Percentiles rank a stretch among this genome's conserved stretches.
These are phyloP conservation scores for Burhinus oedicnemus DNA, from an alignment of 2,113 vertebrate species.

Conservation along the genomic window DNA sequence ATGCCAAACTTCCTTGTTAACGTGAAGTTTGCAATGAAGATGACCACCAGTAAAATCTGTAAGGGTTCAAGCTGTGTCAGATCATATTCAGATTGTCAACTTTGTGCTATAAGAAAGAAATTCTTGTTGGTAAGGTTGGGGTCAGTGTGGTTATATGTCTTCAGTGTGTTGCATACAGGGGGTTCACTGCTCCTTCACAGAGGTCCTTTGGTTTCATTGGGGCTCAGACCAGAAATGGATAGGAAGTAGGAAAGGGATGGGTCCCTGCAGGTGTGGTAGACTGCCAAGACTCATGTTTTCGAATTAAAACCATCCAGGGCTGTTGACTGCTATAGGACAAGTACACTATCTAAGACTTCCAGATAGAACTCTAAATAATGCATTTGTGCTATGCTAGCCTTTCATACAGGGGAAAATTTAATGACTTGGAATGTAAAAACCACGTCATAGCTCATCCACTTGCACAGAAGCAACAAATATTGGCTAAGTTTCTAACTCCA, in stretches of 20 bases:
- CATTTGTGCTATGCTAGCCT: neutral
- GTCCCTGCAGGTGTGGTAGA: neutral
- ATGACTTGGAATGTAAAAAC: neutral
- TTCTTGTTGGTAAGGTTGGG: neutral
- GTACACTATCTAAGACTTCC: neutral
- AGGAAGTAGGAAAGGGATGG: neutral
- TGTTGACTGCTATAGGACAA: neutral
- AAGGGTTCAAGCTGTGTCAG: neutral
- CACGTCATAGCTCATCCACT: neutral
- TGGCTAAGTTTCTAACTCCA: neutral
- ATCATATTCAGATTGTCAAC: neutral
- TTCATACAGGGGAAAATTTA: neutral
- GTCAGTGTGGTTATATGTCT: neutral
- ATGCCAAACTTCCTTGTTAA: neutral
- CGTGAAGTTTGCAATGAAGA: neutral
- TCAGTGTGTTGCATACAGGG: neutral
- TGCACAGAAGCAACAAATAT: neutral
- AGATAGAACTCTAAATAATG: neutral
- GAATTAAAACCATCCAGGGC: neutral
- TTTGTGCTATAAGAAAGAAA: neutral
- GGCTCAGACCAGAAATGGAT: neutral
- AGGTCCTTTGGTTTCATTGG: neutral
- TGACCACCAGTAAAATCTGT: neutral
- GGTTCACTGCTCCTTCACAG: neutral
- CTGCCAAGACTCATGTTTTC: neutral